Evolutionary conservation across 2,888 invertebrate species (phyloP).

Genomic region (Caenorhabditis angaria): DNA sequence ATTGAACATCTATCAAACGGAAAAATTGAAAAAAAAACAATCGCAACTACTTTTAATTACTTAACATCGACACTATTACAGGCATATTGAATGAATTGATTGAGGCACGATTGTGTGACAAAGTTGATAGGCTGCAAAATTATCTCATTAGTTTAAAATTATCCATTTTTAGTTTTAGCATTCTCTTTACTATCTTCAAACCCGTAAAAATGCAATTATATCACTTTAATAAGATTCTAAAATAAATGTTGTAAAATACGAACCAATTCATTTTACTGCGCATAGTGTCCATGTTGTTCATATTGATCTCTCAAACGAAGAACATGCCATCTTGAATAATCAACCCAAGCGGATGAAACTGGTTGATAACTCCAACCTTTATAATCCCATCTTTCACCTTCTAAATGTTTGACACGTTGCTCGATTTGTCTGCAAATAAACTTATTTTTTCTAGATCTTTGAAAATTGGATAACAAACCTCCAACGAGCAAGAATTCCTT

Average conservation of each 20-base stretch:
- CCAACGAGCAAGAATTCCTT: slow-evolving; percentile 65
- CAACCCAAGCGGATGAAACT: slow-evolving; percentile 68
- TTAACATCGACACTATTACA: not conserved
- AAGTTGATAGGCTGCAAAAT: slow-evolving; percentile 5
- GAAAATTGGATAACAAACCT: slow-evolving; percentile 36
- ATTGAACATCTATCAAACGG: slow-evolving; percentile 1
- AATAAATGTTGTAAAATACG: not conserved
- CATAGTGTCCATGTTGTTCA: slow-evolving; percentile 65
- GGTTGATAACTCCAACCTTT: slow-evolving; percentile 69
- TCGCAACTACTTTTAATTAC: slow-evolving; percentile 7
- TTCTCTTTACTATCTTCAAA: too few relatives aligned
- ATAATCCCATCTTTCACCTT: slow-evolving; percentile 70
- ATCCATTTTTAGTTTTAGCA: too few relatives aligned
- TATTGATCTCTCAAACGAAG: slow-evolving; percentile 62
- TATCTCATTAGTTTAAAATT: not conserved
- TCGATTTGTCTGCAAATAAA: slow-evolving; percentile 59
- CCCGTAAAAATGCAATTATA: too few relatives aligned
- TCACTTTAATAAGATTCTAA: too few relatives aligned
- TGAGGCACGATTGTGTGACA: not conserved
- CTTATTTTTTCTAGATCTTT: slow-evolving; percentile 3
- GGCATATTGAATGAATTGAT: not conserved
- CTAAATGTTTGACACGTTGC: slow-evolving; percentile 67
- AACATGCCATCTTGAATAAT: slow-evolving; percentile 62
- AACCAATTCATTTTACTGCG: slow-evolving; percentile 41
- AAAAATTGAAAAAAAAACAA: slow-evolving; percentile 12